Conservation (phyloP, 2,888 invertebrate species). For the Aleiodes testaceus region DNA sequence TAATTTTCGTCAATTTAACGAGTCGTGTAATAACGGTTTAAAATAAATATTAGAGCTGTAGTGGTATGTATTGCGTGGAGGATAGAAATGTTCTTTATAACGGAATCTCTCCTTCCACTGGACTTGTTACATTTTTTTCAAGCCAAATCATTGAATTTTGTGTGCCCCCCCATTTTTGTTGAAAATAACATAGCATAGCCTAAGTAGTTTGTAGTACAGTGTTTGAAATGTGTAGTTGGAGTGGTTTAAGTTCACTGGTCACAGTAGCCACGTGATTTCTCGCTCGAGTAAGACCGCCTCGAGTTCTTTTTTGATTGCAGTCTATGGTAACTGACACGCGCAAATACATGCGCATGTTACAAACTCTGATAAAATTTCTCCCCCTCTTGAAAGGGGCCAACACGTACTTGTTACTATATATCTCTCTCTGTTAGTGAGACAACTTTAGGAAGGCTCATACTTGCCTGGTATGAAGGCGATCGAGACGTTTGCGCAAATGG, state of each 20-base stretch:
- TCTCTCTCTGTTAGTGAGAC: constrained; percentile 21
- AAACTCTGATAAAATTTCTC: constrained; percentile 9
- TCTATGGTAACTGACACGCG: constrained; percentile 38
- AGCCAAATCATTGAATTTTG: constrained; percentile 17
- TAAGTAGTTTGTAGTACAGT: too few relatives aligned
- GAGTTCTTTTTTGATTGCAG: constrained; percentile 2
- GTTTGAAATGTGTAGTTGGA: too few relatives aligned
- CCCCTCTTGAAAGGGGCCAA: not conserved
- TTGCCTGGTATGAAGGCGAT: constrained; percentile 65
- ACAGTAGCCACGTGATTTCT: not conserved
- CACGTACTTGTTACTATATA: constrained; percentile 4
- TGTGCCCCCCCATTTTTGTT: not conserved
- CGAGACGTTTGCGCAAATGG: constrained; percentile 71
- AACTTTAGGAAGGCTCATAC: constrained; percentile 50
- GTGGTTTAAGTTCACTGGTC: too few relatives aligned
- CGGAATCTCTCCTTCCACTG: constrained; percentile 6
- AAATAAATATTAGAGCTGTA: not conserved
- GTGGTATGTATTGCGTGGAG: not conserved
- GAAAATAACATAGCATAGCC: too few relatives aligned
- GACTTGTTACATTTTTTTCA: not conserved
- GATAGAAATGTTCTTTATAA: constrained; percentile 11
- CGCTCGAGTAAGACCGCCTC: not conserved
- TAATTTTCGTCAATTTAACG: constrained; percentile 9
- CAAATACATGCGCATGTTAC: constrained; percentile 41
- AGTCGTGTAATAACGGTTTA: constrained; percentile 2